phyloP scores from a whole-genome alignment of 2,113 vertebrate species.

The Muscicapa adusta region DNA sequence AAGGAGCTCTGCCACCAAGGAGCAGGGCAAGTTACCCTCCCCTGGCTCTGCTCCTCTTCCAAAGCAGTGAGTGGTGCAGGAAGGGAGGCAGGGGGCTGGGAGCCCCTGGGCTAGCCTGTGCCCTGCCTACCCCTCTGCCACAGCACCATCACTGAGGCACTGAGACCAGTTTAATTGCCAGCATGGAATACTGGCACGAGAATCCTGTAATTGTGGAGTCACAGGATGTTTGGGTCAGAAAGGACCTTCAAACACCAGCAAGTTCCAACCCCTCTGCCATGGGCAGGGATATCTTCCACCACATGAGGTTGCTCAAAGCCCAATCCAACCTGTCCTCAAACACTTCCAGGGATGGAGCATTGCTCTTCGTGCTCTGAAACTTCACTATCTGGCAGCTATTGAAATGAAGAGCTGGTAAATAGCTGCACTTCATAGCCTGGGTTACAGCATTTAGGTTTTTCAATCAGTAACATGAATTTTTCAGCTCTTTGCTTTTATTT shows the following conservation, averaged over 20 bases:
- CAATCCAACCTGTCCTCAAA: not conserved
- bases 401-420: not conserved
- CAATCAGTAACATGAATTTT: not conserved
- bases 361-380: not conserved
- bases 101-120: accelerated
- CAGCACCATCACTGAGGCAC: not conserved
- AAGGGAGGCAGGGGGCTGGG: not conserved
- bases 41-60: not conserved
- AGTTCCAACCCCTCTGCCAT: not conserved
- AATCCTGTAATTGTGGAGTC: not conserved
- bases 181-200: not conserved
- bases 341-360: not conserved
- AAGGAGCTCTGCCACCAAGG: not conserved
- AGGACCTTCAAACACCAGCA: not conserved
- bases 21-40: not conserved
- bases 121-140: not conserved
- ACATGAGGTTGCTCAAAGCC: not conserved
- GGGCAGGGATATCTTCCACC: not conserved
- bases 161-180: not conserved
- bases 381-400: not conserved
- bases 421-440: not conserved
- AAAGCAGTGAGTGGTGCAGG: not conserved
- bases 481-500: not conserved
- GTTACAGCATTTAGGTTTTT: not conserved
- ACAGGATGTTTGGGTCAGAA: not conserved